These are phyloP conservation scores for Lanius collurio DNA, from an alignment of 2,113 vertebrate species.

Conservation along the genomic window DNA sequence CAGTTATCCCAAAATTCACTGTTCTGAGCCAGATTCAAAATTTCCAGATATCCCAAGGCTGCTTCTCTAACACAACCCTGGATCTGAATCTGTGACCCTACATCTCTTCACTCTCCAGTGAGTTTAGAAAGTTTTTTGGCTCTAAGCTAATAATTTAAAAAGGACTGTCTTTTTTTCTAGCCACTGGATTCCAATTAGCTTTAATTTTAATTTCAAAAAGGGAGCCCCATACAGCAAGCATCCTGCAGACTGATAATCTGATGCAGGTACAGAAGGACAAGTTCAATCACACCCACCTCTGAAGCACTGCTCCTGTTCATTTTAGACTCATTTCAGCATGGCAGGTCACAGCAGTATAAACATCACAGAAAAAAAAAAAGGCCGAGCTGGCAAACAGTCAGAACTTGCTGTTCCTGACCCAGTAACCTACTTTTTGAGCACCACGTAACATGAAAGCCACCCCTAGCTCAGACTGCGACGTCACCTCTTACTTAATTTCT, in stretches of 20 bases:
- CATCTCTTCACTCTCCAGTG: neutral
- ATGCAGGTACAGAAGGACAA: neutral
- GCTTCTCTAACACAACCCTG: neutral
- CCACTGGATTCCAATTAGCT: neutral
- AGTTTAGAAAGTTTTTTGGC: neutral
- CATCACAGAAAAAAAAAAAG: slow-evolving; percentile 55
- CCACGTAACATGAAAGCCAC: slow-evolving; percentile 79
- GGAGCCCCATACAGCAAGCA: neutral
- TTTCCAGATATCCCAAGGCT: neutral
- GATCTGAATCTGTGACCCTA: neutral
- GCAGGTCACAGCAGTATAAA: slow-evolving; percentile 84
- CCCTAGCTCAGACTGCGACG: slow-evolving; percentile 66
- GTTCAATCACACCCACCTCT: neutral
- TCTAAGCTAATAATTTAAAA: neutral
- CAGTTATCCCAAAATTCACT: neutral
- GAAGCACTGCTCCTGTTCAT: neutral
- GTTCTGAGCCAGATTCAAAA: neutral
- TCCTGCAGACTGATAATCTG: neutral
- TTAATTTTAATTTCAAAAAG: neutral
- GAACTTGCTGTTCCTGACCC: slow-evolving; percentile 90
- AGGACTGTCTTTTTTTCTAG: neutral
- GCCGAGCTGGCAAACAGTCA: slow-evolving; percentile 80
- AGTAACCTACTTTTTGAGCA: slow-evolving; percentile 91
- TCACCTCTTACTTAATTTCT: slow-evolving; percentile 85
- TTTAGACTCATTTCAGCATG: slow-evolving; percentile 85